phyloP scores from a whole-genome alignment of 2,113 vertebrate species.

The Scopus umbretta region DNA sequence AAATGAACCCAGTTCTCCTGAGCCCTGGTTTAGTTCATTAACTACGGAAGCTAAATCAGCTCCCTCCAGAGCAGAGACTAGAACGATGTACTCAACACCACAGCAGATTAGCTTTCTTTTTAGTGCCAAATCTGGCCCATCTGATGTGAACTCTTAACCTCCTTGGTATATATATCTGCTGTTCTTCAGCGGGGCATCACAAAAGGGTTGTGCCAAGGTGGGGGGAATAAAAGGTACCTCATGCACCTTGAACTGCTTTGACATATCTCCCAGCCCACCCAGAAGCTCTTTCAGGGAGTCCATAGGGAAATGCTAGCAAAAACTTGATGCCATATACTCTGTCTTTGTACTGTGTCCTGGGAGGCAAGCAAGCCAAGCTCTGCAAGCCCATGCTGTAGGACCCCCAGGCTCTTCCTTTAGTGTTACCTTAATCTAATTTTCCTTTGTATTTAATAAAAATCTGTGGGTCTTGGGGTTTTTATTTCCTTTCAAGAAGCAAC shows the following conservation, averaged over 20 bases:
- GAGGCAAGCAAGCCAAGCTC: background rate
- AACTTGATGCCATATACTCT: background rate
- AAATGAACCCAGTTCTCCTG: background rate
- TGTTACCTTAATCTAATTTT: conserved; percentile 37
- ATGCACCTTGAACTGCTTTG: background rate
- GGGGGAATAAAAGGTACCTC: background rate
- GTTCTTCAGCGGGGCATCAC: background rate
- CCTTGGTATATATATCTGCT: background rate
- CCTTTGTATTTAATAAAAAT: conserved; percentile 61
- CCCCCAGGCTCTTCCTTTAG: background rate
- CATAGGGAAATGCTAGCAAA: background rate
- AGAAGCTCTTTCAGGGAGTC: background rate
- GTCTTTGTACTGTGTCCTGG: background rate
- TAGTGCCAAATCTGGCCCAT: background rate
- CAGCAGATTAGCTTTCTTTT: background rate
- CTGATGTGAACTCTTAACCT: background rate
- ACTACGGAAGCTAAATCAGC: background rate
- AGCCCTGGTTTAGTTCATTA: background rate
- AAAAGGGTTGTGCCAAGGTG: background rate
- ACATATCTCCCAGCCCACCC: background rate
- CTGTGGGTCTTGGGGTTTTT: conserved; percentile 37
- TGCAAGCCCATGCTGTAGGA: background rate
- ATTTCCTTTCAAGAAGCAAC: conserved; percentile 72
- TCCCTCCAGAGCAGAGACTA: background rate
- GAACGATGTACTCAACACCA: background rate